Evolutionary conservation across 2,888 invertebrate species (phyloP), one percentile per base, ranked within the genome.

Genomic region (Andrena bicolor): DNA sequence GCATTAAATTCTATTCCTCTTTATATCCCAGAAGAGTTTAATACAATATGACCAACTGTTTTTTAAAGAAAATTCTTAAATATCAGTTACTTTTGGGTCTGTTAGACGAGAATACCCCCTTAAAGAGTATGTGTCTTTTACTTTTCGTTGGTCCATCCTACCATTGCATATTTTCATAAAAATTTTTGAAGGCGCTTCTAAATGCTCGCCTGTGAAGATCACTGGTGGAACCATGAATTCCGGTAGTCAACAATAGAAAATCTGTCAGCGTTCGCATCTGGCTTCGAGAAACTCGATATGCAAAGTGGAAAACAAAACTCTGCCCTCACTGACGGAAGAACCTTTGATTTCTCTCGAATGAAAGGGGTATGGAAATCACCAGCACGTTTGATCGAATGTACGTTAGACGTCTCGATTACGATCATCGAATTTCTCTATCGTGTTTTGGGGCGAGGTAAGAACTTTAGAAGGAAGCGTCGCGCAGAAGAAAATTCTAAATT

Each of bases 201-300:
- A 35, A 32, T 20, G 28, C 51, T 23, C 20, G 30, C 51, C n/a
- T 69, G 16, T 23, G 35, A 30, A 49, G 23, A 75, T 69, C 56
- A 64, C 28, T 28, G n/a, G 28, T 8, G n/a, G 26, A 26, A 60
- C 16, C 6, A 8, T 16, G 69, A 58, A 65, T 74, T 70, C 64
- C 56, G 26, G 41, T 7, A 30, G 72, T 8, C n/a, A 48, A 72
- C 78, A 72, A 72, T 73, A 63, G 66, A 56, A 76, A 76, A 73
- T 83, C 83, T 32, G 79, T 76, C 78, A 63, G 68, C 61, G 20
- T 68, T 60, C 60, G 60, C 85, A 81, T 86, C 85, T 83, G 83
- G 72, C 76, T 65, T 66, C 53, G 74, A 75, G 86, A 81, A 86
- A 86, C 69, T 77, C 77, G 86, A 86, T 86, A 86, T 82, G 86